Base-by-base conservation (phyloP, 2,888 invertebrate species). In the Nephrotoma flavescens region DNA sequence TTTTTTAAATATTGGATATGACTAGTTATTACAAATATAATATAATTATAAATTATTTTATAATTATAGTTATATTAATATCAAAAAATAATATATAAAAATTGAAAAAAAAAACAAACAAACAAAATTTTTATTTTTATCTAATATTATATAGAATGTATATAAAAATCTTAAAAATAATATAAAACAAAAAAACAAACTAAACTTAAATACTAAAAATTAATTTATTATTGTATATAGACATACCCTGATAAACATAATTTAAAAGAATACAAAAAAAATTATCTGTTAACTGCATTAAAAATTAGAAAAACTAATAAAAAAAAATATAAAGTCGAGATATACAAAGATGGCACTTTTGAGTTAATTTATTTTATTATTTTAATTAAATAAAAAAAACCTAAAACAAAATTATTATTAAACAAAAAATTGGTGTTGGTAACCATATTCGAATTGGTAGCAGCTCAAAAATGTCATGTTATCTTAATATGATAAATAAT, bases 11-110 rank as follows among this genome's bases (percentile, higher is more conserved):
- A 71, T 86, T 47, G 87, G 86, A 87, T 87, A 87, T 87, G 87
- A 87, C 87, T 87, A 87, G 87, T 85, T 84, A 44, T 85, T 85
- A 84, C 84, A 42, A 84, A 84, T 84, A 84, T 42, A 84, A 42
- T 84, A 84, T 15, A 84, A 41, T 42, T 42, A 84, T 42, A 84
- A 83, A 42, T 42, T 7, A 42, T 42, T 42, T 42, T 84, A 84
- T 84, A 84, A 42, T 84, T 84, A 84, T 84, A 84, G 19, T 85
- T 31, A 44, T 45, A 86, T 86, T 45, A 31, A 45, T 45, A 86
- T 86, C 86, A 47, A 44, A 45, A 86, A 45, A 47, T 52, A 45
- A 45, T 41, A 15, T 41, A 45, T 9, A 86, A 86, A 86, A 86
- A 86, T 44, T 45, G n/a, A 52, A 86, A 45, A 42, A 85, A 86